phyloP scores from a whole-genome alignment of 1,140 invertebrate species.

The Drosophila nigromelanica region DNA sequence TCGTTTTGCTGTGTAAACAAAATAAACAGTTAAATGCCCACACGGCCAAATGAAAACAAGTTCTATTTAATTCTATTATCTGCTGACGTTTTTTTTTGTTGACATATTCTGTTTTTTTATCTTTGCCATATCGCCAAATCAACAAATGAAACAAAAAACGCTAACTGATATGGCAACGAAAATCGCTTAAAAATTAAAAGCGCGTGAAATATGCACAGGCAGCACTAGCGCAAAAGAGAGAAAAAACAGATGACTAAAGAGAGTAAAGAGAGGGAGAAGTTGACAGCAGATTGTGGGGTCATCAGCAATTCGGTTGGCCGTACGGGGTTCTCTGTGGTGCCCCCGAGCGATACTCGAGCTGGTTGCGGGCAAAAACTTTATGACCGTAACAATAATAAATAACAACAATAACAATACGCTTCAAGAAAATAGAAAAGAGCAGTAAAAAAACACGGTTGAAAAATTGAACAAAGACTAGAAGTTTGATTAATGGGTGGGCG shows the following conservation, averaged over 20 bases:
- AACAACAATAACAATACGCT: conserved; percentile 63
- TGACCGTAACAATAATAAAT: conserved; percentile 67
- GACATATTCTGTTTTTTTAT: conserved; percentile 43
- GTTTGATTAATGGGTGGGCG: conserved; percentile 71
- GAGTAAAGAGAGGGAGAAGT: conserved; percentile 8
- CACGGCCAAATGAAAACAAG: conserved; percentile 34
- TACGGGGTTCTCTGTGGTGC: too few relatives aligned
- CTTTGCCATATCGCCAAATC: conserved; percentile 63
- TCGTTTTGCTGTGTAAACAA: conserved; percentile 22
- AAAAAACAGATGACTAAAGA: not conserved
- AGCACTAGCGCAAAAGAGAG: conserved; percentile 11
- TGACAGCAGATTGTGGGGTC: conserved; percentile 59
- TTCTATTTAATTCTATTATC: conserved; percentile 71
- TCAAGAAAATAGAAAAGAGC: conserved; percentile 33
- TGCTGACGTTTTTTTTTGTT: conserved; percentile 55
- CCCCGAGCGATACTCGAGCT: conserved; percentile 2
- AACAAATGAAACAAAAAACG: conserved; percentile 48
- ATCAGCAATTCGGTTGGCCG: conserved; percentile 55
- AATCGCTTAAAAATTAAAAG: conserved; percentile 62
- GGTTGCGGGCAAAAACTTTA: conserved; percentile 50
- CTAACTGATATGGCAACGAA: conserved; percentile 44
- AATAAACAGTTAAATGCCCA: conserved; percentile 62
- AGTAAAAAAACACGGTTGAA: conserved; percentile 19
- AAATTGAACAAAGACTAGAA: conserved; percentile 72
- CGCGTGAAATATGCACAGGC: conserved; percentile 63